Conservation (phyloP, 2,888 invertebrate genomes). For the Miltochrista miniata region DNA sequence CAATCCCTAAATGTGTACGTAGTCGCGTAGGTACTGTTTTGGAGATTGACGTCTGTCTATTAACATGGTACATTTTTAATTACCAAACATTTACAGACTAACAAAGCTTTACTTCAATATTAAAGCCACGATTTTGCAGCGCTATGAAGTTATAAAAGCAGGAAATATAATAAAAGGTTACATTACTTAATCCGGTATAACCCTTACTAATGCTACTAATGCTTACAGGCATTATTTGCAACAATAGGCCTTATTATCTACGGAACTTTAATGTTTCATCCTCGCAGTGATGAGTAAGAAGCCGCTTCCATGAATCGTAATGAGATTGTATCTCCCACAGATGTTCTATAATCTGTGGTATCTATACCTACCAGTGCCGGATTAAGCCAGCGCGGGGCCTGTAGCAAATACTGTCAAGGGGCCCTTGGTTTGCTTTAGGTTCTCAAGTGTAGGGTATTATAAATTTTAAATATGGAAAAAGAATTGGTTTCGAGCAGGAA, state of each 20-base stretch:
- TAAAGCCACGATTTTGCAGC: conserved; percentile 16
- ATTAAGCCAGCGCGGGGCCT: too few species aligned
- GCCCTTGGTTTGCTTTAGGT: too few species aligned
- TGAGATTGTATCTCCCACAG: conserved; percentile 25
- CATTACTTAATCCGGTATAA: conserved; percentile 21
- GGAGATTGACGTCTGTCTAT: conserved; percentile 9
- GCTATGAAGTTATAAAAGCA: conserved; percentile 29
- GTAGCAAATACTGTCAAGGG: too few species aligned
- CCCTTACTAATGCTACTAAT: conserved; percentile 13
- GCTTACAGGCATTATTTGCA: conserved; percentile 23
- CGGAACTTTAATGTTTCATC: conserved; percentile 35
- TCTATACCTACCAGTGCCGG: too few species aligned
- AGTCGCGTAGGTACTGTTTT: conserved; percentile 46
- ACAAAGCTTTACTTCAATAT: too few species aligned
- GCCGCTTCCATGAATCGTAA: conserved; percentile 55
- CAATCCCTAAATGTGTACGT: too few species aligned
- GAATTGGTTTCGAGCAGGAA: too few species aligned
- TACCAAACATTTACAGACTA: too few species aligned
- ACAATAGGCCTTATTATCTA: conserved; percentile 28
- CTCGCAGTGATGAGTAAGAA: conserved; percentile 52
- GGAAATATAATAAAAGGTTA: conserved; percentile 29
- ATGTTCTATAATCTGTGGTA: too few species aligned
- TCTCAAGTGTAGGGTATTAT: too few species aligned
- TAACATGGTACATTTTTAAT: too few species aligned
- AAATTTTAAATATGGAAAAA: too few species aligned